Evolutionary conservation across 92 coral and sea anemone genomes (phyloP).

Genomic region (Diadumene lineata): DNA sequence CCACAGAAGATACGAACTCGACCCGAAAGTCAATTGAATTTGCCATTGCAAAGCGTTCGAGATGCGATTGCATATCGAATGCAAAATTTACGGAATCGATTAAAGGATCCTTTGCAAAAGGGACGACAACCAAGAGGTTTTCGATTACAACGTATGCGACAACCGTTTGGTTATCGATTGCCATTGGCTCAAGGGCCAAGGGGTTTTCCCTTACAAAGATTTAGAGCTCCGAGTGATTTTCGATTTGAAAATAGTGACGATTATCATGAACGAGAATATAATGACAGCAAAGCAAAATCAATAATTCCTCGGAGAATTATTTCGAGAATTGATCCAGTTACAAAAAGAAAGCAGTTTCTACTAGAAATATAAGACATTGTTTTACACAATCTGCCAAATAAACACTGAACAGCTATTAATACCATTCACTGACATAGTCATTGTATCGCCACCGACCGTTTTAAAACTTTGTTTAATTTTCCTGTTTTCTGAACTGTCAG

Average conservation of each 20-base stretch:
- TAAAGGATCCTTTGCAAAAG: neutral
- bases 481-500: too few relatives aligned
- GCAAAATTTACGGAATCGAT: neutral
- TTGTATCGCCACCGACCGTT: too few relatives aligned
- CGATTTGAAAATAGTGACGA: neutral
- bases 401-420: too few relatives aligned
- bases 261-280: neutral
- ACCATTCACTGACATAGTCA: too few relatives aligned
- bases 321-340: neutral
- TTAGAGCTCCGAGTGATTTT: neutral
- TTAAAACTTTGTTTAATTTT: too few relatives aligned
- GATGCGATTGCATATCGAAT: neutral
- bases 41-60: neutral
- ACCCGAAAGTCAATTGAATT: neutral
- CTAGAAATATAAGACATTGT: conserved; percentile 8
- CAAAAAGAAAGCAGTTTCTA: conserved; percentile 17
- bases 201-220: neutral
- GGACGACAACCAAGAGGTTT: neutral
- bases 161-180: neutral
- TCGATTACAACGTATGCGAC: neutral
- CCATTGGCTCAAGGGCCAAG: neutral
- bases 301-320: neutral
- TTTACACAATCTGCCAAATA: neutral
- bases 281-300: neutral
- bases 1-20: neutral